Conservation (phyloP, 2,113 vertebrate genomes). For the Mustelus asterias region DNA sequence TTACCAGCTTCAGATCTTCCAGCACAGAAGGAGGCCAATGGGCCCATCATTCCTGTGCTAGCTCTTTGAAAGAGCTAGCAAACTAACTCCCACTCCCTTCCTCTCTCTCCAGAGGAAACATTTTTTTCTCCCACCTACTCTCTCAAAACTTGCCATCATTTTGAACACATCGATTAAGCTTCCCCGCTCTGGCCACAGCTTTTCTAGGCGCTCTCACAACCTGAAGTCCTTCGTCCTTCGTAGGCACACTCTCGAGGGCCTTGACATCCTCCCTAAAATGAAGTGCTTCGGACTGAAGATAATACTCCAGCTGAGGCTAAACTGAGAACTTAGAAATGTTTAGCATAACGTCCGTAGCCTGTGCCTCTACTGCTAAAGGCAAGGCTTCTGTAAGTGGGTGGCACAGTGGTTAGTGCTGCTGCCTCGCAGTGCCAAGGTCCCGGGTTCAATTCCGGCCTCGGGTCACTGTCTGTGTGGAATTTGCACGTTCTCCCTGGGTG, state of each 20-base stretch:
- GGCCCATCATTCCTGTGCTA: too few species aligned
- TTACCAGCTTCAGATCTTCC: background rate
- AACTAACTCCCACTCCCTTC: too few species aligned
- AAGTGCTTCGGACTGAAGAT: background rate
- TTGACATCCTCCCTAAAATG: background rate
- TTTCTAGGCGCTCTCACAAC: background rate
- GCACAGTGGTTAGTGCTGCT: too few species aligned
- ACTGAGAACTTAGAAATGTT: background rate
- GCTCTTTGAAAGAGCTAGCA: too few species aligned
- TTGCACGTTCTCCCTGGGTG: too few species aligned
- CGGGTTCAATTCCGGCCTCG: too few species aligned
- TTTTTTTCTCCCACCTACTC: too few species aligned
- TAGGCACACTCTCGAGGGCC: background rate
- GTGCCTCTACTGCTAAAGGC: background rate
- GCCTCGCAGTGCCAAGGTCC: too few species aligned
- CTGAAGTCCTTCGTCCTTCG: background rate
- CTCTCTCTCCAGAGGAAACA: too few species aligned
- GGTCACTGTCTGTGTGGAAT: too few species aligned
- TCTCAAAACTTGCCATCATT: background rate
- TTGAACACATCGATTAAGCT: background rate
- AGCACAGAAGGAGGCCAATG: background rate
- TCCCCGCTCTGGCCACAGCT: background rate
- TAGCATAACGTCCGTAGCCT: background rate
- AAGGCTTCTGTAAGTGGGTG: background rate
- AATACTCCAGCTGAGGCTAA: background rate